Evolutionary conservation across 2,888 invertebrate species (phyloP).

Genomic region (Cynaeus angustus): DNA sequence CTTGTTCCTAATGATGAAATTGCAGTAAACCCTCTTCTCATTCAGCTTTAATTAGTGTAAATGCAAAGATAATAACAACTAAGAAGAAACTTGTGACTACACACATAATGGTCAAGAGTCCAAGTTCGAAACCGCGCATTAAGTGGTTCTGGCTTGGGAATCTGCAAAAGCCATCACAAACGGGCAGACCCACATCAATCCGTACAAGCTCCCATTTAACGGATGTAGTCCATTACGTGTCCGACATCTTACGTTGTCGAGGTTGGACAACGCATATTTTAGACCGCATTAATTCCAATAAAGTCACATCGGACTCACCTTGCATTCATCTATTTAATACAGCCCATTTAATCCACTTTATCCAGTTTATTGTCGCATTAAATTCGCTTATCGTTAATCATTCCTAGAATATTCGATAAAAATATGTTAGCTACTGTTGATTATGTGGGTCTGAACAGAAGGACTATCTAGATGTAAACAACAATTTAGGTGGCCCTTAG

Average conservation of each 20-base stretch:
- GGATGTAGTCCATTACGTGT: slow-evolving; percentile 47
- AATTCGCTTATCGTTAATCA: too few species aligned
- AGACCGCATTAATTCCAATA: slow-evolving; percentile 30
- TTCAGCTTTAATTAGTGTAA: too few species aligned
- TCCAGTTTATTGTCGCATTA: slow-evolving; percentile 26
- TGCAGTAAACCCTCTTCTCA: too few species aligned
- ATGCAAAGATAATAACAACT: background rate
- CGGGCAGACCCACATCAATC: slow-evolving; percentile 55
- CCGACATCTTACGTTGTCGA: slow-evolving; percentile 29
- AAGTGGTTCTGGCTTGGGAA: slow-evolving; percentile 53
- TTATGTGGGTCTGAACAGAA: too few species aligned
- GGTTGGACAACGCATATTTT: slow-evolving; percentile 34
- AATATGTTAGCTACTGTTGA: too few species aligned
- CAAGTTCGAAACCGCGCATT: slow-evolving; percentile 38
- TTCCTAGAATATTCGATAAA: too few species aligned
- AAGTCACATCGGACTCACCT: too few species aligned
- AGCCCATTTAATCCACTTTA: slow-evolving; percentile 25
- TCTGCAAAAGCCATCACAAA: slow-evolving; percentile 55
- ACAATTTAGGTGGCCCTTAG: slow-evolving; percentile 29
- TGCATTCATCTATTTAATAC: too few species aligned
- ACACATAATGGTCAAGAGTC: slow-evolving; percentile 43
- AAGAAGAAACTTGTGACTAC: slow-evolving; percentile 33
- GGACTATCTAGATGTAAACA: too few species aligned
- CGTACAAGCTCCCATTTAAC: slow-evolving; percentile 44
- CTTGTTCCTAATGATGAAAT: too few species aligned